Percentiles rank a stretch among this genome's conserved stretches.
phyloP scores from a whole-genome alignment of 1,140 invertebrate genomes.

The Heliconius hermathena region DNA sequence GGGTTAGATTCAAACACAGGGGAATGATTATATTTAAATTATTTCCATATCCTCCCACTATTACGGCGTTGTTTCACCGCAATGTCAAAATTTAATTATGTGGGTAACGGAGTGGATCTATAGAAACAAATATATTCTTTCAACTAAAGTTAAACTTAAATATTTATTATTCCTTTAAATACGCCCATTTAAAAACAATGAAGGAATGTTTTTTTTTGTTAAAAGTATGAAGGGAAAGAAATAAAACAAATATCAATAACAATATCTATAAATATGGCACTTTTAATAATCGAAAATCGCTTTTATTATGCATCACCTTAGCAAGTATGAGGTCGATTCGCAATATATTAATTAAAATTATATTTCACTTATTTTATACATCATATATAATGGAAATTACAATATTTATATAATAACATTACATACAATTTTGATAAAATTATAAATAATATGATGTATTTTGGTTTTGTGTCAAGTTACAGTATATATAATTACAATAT shows the following conservation, averaged over 20 bases:
- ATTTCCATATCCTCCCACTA: too few relatives aligned
- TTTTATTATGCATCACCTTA: slow-evolving; percentile 16
- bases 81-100: too few relatives aligned
- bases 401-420: not conserved
- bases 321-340: slow-evolving; percentile 5
- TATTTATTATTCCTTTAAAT: too few relatives aligned
- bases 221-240: not conserved
- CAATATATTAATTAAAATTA: slow-evolving; percentile 1
- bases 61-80: too few relatives aligned
- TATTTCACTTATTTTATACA: not conserved
- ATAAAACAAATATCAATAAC: slow-evolving; percentile 28
- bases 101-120: too few relatives aligned
- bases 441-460: too few relatives aligned
- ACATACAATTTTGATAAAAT: too few relatives aligned
- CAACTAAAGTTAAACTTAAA: too few relatives aligned
- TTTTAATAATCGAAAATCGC: slow-evolving; percentile 29
- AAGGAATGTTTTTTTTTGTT: not conserved
- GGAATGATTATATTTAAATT: too few relatives aligned
- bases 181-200: too few relatives aligned
- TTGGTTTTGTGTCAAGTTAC: not conserved
- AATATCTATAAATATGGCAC: slow-evolving; percentile 37
- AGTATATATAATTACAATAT: not conserved
- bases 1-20: too few relatives aligned
- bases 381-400: not conserved
- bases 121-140: too few relatives aligned